Evolutionary conservation across 2,888 invertebrate species (phyloP), one percentile per base, ranked within the genome.

Genomic region (Deilephila porcellus): DNA sequence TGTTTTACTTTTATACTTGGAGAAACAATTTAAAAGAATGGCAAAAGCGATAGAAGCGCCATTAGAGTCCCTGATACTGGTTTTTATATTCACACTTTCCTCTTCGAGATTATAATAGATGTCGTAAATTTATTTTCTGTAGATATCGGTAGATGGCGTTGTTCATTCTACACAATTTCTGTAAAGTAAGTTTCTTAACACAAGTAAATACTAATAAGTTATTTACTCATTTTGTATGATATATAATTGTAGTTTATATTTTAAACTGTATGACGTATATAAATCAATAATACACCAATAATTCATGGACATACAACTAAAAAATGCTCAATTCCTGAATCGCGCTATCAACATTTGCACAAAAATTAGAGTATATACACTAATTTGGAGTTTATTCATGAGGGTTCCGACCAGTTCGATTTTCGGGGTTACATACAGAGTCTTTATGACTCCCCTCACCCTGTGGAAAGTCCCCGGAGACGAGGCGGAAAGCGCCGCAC

Each of bases 391-490:
- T 3, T 0, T 0, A 0, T 0, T 0, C 0, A 0, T 71, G 79
- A 81, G 90, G 86, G 88, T 91, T 94, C 94, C 87, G 78, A 85
- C 88, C 92, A 95, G 93, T 92, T 89, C 91, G 92, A 86, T 90
- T 86, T 71, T 90, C 95, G 92, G 94, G 95, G 93, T 91, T 78
- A 95, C 95, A 74, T 29, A 76, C 94, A 82, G 91, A 91, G 86
- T 85, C 88, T 83, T 79, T 4, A 82, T 94, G 89, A 80, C 85
- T 92, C 85, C 74, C 1, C 3, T 86, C 76, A 91, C 92, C 94
- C 93, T 92, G 95, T 91, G 95, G 94, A 95, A 95, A 95, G 95
- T 95, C 95, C 94, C 95, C 94, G 95, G 95, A 95, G 92, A 87
- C 76, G 89, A 83, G 94, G 85, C 90, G 92, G 95, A 95, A 90